Evolutionary conservation across 2,888 invertebrate species (phyloP).

Genomic region (Gortyna flavago): DNA sequence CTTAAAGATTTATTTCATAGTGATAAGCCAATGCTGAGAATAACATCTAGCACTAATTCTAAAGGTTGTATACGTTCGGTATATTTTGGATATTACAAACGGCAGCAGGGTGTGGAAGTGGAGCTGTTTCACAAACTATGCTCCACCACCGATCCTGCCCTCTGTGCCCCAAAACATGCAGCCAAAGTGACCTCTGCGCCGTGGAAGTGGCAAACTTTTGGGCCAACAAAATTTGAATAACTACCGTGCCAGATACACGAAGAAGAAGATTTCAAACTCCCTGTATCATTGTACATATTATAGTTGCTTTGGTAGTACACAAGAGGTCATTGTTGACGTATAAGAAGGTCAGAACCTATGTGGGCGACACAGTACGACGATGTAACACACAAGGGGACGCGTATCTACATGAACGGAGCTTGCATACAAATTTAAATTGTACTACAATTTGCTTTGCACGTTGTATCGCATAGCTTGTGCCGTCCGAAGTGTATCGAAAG

Average conservation of each 20-base stretch:
- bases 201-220: no score
- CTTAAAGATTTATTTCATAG: not conserved
- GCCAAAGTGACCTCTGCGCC: no score
- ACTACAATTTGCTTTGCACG: not conserved
- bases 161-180: no score
- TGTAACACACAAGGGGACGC: not conserved
- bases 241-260: no score
- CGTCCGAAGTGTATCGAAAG: not conserved
- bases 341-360: not conserved
- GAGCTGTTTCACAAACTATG: no score
- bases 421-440: constrained; percentile 4
- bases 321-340: not conserved
- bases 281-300: not conserved
- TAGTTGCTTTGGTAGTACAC: not conserved
- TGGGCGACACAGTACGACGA: no score
- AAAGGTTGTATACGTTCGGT: not conserved
- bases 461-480: not conserved
- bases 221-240: no score
- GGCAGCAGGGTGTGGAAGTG: no score
- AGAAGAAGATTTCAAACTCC: no score
- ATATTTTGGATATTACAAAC: not conserved
- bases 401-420: not conserved
- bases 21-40: not conserved
- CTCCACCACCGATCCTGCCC: no score
- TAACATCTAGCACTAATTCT: not conserved